These are phyloP conservation scores for Clamator glandarius DNA, from an alignment of 2,797 vertebrate species.

Conservation along the genomic window DNA sequence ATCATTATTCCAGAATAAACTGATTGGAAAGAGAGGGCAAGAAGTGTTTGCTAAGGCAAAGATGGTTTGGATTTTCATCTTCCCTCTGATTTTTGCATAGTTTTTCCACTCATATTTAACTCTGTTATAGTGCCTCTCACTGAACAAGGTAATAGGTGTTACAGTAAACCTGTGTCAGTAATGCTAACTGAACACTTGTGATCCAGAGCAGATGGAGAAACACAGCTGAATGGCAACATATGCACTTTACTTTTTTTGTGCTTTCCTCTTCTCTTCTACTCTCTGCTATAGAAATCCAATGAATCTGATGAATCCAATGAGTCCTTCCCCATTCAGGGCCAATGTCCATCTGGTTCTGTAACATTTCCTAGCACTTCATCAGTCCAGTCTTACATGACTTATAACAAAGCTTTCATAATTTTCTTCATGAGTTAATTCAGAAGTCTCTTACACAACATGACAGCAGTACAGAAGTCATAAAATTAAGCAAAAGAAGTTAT, in stretches of 20 bases:
- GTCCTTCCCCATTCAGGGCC: neutral
- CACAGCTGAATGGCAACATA: neutral
- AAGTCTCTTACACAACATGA: slow-evolving; percentile 6
- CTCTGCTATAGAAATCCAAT: neutral
- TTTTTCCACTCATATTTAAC: neutral
- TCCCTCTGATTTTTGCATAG: neutral
- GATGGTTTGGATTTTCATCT: neutral
- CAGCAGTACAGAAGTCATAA: neutral
- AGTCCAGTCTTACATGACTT: neutral
- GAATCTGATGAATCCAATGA: neutral
- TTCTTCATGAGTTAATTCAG: neutral
- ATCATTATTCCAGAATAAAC: neutral
- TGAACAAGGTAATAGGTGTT: neutral
- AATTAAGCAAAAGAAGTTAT: slow-evolving; percentile 3
- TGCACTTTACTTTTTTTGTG: neutral
- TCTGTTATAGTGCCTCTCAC: neutral
- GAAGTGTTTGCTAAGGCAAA: neutral
- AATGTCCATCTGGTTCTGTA: neutral
- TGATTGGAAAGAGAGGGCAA: neutral
- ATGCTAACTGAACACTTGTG: neutral
- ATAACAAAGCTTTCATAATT: neutral
- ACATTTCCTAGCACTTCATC: neutral
- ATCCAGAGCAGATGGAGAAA: neutral
- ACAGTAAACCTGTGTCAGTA: neutral
- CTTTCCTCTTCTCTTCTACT: neutral